A percentile compares a stretch with the other conserved stretches of the same genome.
Evolutionary conservation across 1,140 invertebrate species (phyloP).

Genomic region (Leptinotarsa lineolata): DNA sequence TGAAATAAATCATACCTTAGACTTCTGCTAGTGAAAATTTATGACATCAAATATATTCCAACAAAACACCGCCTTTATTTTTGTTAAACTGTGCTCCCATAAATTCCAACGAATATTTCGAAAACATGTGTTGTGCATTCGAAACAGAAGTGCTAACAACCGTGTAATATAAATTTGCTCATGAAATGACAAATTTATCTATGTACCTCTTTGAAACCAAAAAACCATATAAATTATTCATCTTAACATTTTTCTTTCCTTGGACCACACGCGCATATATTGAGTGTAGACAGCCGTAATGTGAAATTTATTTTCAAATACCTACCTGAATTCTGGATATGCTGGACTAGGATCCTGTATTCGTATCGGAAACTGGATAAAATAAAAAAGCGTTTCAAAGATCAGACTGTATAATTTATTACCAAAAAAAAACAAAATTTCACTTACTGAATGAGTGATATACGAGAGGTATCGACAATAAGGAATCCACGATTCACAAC

Average conservation of each 20-base stretch:
- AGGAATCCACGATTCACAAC: too few relatives aligned
- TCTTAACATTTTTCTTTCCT: slow-evolving; percentile 27
- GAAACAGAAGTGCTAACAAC: slow-evolving; percentile 29
- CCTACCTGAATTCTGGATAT: neutral
- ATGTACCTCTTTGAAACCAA: slow-evolving; percentile 30
- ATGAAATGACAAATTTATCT: slow-evolving; percentile 31
- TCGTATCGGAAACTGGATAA: too few relatives aligned
- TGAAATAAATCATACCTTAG: neutral
- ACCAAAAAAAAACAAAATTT: too few relatives aligned
- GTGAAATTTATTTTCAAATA: slow-evolving; percentile 23
- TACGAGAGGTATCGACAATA: too few relatives aligned
- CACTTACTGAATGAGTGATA: too few relatives aligned
- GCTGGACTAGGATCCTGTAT: too few relatives aligned
- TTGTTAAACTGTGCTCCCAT: neutral
- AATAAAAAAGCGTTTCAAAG: too few relatives aligned
- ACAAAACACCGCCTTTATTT: slow-evolving; percentile 20
- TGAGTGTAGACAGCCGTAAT: slow-evolving; percentile 30
- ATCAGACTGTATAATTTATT: too few relatives aligned
- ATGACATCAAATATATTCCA: slow-evolving; percentile 1
- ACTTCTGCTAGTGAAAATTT: neutral
- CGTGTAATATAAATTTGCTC: slow-evolving; percentile 33
- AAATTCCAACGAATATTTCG: slow-evolving; percentile 5
- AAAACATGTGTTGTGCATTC: slow-evolving; percentile 30
- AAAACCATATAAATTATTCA: slow-evolving; percentile 35
- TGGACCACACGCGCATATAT: slow-evolving; percentile 33